Conservation (phyloP, 2,113 vertebrate species). For the Alethe diademata region DNA sequence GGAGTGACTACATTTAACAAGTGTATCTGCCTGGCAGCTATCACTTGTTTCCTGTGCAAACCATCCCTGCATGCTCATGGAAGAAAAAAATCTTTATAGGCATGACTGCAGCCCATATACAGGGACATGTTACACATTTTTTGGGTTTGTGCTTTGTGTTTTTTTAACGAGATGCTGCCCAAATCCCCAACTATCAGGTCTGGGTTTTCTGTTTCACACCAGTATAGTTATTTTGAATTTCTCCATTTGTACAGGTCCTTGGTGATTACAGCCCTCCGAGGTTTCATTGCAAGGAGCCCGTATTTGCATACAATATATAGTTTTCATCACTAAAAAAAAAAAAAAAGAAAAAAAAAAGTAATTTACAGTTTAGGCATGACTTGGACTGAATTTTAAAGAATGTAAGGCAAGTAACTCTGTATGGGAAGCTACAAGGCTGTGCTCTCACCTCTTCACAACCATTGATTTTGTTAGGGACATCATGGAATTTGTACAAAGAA, state of each 20-base stretch:
- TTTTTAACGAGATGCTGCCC: not conserved
- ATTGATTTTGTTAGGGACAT: not conserved
- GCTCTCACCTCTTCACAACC: not conserved
- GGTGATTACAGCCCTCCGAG: not conserved
- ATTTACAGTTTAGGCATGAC: not conserved
- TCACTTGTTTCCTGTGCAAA: not conserved
- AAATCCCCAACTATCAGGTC: not conserved
- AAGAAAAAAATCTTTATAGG: not conserved
- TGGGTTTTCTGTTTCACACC: not conserved
- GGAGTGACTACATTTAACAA: not conserved
- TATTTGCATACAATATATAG: not conserved
- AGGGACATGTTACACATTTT: accelerated
- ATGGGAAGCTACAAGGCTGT: not conserved
- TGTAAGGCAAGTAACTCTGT: not conserved
- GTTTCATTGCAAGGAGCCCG: not conserved
- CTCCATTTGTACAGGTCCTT: not conserved
- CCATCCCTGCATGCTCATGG: not conserved
- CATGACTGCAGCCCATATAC: not conserved
- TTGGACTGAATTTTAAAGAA: not conserved
- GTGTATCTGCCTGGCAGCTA: not conserved
- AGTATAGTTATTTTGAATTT: not conserved
- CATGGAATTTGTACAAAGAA: not conserved
- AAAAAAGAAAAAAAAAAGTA: no score
- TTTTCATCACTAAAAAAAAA: not conserved
- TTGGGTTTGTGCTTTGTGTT: not conserved